These are phyloP conservation scores for Cephus pygmeus DNA, from an alignment of 2,888 invertebrate species.

Conservation along the genomic window DNA sequence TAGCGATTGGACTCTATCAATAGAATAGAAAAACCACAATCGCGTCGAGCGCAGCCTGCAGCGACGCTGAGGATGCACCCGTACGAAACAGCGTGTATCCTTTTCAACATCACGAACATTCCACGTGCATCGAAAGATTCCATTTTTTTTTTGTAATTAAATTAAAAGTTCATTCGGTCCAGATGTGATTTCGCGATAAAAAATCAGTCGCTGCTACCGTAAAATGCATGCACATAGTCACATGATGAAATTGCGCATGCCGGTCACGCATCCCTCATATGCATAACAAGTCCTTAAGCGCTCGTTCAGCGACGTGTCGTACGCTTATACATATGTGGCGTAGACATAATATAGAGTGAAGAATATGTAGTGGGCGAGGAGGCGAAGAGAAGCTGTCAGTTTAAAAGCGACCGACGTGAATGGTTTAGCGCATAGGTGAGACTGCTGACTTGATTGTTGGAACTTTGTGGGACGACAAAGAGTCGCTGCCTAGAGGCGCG, in stretches of 20 bases:
- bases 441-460: neutral
- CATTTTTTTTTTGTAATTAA: too few species aligned
- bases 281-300: conserved; percentile 50
- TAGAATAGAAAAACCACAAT: conserved; percentile 9
- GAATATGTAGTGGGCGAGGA: neutral
- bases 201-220: neutral
- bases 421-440: neutral
- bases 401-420: neutral
- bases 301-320: conserved; percentile 17
- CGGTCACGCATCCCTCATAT: conserved; percentile 50
- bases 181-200: neutral
- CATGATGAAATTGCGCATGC: conserved; percentile 41
- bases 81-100: neutral
- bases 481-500: neutral
- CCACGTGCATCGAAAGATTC: neutral
- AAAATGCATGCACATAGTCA: conserved; percentile 23
- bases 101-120: neutral
- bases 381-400: neutral
- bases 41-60: neutral
- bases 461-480: neutral
- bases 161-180: conserved; percentile 13
- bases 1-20: conserved; percentile 31
- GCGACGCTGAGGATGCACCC: neutral
- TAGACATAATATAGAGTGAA: neutral
- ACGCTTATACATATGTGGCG: neutral